Base-by-base conservation (phyloP, 2,888 invertebrate genomes). In the Malthinus seriepunctatus region DNA sequence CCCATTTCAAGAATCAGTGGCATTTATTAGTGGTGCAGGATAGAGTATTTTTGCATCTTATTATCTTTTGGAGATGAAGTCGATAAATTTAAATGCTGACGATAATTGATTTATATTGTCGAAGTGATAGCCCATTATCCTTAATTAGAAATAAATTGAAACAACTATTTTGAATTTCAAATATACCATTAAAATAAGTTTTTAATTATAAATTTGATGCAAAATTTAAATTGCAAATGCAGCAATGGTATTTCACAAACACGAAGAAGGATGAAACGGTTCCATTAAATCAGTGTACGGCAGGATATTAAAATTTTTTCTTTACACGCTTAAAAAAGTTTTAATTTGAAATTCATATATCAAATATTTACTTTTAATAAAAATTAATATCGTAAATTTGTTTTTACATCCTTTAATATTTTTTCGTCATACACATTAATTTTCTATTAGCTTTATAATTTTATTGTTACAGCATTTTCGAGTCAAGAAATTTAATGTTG, bases 81-180 rank as follows among this genome's bases (percentile, higher is more conserved):
- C n/a, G n/a, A n/a, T n/a, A 23, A 23, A 23, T 23, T 23, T 3
- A 23, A 23, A 23, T 23, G 5, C 5, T 23, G 2, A 23, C 23
- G 23, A 23, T 14, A 54, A 54, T 48, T 11, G 23, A 12, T 54
- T 39, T 47, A 54, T 37, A 53, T 12, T 38, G n/a, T 42, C 9
- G n/a, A 23, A 42, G 15, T 32, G 12, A 47, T 32, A 47, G 49
- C 39, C 54, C 23, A 55, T 47, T 59, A 59, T 34, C 47, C 34
- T 54, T 59, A 59, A 59, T 51, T 59, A 51, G 37, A 50, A 59
- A 59, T 55, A 59, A 59, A 59, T 59, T 59, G 59, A 59, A 59
- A 59, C 51, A 54, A 51, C 32, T 54, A 49, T 54, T 59, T 59
- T 55, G 54, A 55, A 59, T 54, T 59, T 59, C 59, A 59, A 59